A percentile compares a stretch with the other conserved stretches of the same genome.
phyloP scores from a whole-genome alignment of 2,797 vertebrate species.

The Cossypha caffra region DNA sequence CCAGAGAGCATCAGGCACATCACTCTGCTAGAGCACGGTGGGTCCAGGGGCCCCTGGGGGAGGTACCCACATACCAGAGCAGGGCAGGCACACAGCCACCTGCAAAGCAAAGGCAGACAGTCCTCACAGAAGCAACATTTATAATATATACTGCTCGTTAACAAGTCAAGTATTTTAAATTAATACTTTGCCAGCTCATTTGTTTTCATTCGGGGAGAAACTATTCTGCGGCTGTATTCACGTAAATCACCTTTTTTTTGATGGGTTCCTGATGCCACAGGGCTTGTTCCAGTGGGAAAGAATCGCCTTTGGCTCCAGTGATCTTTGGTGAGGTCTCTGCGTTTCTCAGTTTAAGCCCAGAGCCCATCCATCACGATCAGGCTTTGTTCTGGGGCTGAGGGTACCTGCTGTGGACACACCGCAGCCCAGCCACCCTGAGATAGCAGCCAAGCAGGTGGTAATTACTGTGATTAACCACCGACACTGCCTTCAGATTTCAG shows the following conservation, averaged over 20 bases:
- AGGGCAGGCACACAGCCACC: neutral
- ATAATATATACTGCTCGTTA: neutral
- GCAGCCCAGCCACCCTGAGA: neutral
- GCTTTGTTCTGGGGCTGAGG: neutral
- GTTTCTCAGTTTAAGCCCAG: neutral
- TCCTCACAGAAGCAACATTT: neutral
- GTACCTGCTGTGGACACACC: neutral
- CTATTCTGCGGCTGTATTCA: neutral
- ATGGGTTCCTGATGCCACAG: constrained; percentile 25
- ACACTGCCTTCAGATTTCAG: neutral
- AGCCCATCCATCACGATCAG: constrained; percentile 8
- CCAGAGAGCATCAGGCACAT: neutral
- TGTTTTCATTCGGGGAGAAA: constrained; percentile 25
- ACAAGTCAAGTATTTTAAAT: constrained; percentile 51
- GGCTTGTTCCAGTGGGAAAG: constrained; percentile 19
- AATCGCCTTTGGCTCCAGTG: neutral
- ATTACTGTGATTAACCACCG: constrained; percentile 19
- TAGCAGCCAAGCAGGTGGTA: neutral
- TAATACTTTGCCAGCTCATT: constrained; percentile 52
- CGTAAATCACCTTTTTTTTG: constrained; percentile 37
- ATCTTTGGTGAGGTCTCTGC: neutral
- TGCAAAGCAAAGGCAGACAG: neutral
- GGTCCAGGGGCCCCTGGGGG: neutral
- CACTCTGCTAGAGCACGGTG: rapidly evolving
- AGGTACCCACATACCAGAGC: neutral